Percentiles rank a stretch among this genome's conserved stretches.
These are phyloP conservation scores for Bovichtus diacanthus DNA, from an alignment of 2,797 vertebrate genomes.

Conservation along the genomic window DNA sequence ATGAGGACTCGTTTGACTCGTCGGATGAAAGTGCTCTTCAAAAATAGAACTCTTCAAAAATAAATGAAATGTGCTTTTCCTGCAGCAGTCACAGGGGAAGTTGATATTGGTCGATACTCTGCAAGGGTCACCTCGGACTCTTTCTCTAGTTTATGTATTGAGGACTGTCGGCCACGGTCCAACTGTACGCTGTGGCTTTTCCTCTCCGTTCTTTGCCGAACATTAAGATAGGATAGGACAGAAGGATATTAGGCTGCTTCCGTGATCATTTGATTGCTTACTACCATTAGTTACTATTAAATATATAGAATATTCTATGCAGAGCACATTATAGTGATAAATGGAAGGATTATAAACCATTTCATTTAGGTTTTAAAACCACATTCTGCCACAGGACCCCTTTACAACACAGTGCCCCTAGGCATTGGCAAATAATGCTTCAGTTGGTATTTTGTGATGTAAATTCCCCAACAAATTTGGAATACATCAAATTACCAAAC, in stretches of 20 bases:
- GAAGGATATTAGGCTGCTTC: no score
- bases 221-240: no score
- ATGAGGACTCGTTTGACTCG: constrained; percentile 1
- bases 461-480: not conserved
- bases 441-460: no score
- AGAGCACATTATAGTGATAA: not conserved
- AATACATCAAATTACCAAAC: not conserved
- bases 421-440: no score
- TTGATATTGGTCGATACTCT: not conserved
- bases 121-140: not conserved
- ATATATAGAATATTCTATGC: not conserved
- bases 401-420: no score
- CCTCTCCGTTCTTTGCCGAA: not conserved
- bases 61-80: constrained; percentile 23
- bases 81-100: not conserved
- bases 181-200: not conserved
- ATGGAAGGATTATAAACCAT: no score
- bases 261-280: no score
- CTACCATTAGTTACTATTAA: not conserved
- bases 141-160: constrained; percentile 7
- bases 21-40: constrained; percentile 33
- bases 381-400: no score
- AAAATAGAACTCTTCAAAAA: constrained; percentile 20
- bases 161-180: not conserved
- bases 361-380: no score